Conservation (phyloP, 2,888 invertebrate species). For the Balanococcus diminutus region DNA sequence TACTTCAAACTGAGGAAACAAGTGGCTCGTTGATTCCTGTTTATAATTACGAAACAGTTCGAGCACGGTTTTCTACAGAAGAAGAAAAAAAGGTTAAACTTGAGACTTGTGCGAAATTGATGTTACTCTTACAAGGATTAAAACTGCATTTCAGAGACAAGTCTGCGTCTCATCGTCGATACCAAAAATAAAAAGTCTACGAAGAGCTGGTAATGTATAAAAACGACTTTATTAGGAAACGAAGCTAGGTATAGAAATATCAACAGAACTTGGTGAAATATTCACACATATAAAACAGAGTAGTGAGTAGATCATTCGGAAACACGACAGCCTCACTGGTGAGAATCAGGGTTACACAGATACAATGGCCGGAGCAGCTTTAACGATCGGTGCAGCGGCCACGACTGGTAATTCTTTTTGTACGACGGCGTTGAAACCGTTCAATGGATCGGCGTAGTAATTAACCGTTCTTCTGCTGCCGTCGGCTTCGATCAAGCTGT, state of each 20-base stretch:
- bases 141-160: too few species aligned
- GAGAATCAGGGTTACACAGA: neutral
- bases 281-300: neutral
- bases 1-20: neutral
- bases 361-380: slow-evolving; percentile 49
- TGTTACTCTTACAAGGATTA: too few species aligned
- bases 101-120: neutral
- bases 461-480: slow-evolving; percentile 60
- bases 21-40: neutral
- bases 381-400: slow-evolving; percentile 54
- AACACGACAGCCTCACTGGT: neutral
- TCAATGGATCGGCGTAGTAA: slow-evolving; percentile 61
- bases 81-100: neutral
- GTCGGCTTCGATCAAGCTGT: slow-evolving; percentile 59
- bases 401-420: slow-evolving; percentile 59
- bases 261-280: neutral
- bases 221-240: slow-evolving; percentile 23
- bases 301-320: slow-evolving; percentile 36
- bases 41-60: slow-evolving; percentile 11
- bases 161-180: too few species aligned
- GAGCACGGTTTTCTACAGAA: neutral
- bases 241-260: neutral
- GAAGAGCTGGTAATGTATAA: neutral
- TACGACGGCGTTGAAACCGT: slow-evolving; percentile 61
- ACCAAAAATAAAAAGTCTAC: too few species aligned